Base-by-base conservation (phyloP, 2,113 vertebrate genomes). In the Coryphaenoides rupestris region DNA sequence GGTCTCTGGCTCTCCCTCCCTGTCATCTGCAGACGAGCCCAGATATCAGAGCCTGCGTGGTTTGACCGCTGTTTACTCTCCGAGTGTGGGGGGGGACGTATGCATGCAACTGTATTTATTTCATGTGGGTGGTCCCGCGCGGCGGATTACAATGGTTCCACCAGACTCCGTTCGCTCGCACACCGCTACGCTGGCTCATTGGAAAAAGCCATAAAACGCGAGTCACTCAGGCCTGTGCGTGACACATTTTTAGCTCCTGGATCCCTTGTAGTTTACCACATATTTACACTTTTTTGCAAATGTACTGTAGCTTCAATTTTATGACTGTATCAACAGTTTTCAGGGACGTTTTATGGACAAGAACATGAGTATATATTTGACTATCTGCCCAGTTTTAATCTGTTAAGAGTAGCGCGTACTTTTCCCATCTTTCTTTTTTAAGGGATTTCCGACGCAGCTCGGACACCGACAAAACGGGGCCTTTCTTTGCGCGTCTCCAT, bases 101-200 rank as follows among this genome's bases (percentile, higher is more conserved):
- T 85, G 73, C 63, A 56, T 71, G 82, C 70, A 83, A 80, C 82
- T 76, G 79, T 83, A 84, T 88, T 87, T 88, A 87, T 81, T 84
- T 87, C 54, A 82, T 85, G 88, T 89, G 87, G 89, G 89, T 89
- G 89, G 89, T 89, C 88, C 75, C 60, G 62, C 58, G 55, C 17
- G 19, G 69, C 81, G 77, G 76, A 86, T 84, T 79, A 84, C 77
- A 86, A 86, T 85, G 83, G 79, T 79, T 86, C 82, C 77, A 79
- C 70, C 86, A 89, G 87, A 88, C 82, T 83, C 72, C 74, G 81
- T 74, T 82, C 84, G 79, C 77, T 86, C 79, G 80, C 84, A 84
- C 82, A 81, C 83, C 84, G 83, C 84, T 85, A 84, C 84, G 80
- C 84, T 84, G 80, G 74, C 86, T 88, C 87, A 88, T 87, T 86